Evolutionary conservation across 2,797 vertebrate genomes (phyloP), one percentile per base, ranked within the genome.

Genomic region (Potorous gilbertii): DNA sequence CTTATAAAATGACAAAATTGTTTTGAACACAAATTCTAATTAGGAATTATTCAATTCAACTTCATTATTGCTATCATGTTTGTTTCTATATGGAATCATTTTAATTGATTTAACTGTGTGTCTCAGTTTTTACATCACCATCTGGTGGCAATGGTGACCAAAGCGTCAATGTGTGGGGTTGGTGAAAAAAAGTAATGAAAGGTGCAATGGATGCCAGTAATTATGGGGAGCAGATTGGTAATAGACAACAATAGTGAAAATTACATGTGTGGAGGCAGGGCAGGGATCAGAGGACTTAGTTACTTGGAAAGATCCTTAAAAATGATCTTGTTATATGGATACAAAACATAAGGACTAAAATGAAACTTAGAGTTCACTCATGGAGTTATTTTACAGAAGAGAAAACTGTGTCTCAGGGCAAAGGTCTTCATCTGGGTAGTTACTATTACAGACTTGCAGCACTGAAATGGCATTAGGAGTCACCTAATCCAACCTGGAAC

Each of bases 21-120:
- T 55, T 90, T 97, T 93, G 93, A 98, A 97, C 0, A 3, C 94
- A 98, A 94, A 97, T 96, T 96, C 95, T 98, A 98, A 98, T 98
- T 97, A 97, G 97, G 97, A 95, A 92, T 97, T 98, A 98, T 98
- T 98, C 96, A 95, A 95, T 96, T 98, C 97, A 97, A 97, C 97
- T 97, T 97, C 94, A 96, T 96, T 97, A 98, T 96, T 97, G 94
- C 97, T 97, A 96, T 95, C 14, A 0, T 97, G 96, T 98, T 97
- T 98, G 97, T 98, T 98, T 56, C 62, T 91, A 59, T 62, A 28
- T 54, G 14, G 21, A 90, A 52, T 9, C 6, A 52, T 46, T 66
- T 66, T 52, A 54, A 50, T 27, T 90, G 9, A 90, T 90, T 90
- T 52, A 89, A 90, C 29, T 90, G 10, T 27, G 87, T 9, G 5